Evolutionary conservation across 2,113 vertebrate genomes (phyloP), one percentile per base, ranked within the genome.

Genomic region (Pardalotus punctatus): DNA sequence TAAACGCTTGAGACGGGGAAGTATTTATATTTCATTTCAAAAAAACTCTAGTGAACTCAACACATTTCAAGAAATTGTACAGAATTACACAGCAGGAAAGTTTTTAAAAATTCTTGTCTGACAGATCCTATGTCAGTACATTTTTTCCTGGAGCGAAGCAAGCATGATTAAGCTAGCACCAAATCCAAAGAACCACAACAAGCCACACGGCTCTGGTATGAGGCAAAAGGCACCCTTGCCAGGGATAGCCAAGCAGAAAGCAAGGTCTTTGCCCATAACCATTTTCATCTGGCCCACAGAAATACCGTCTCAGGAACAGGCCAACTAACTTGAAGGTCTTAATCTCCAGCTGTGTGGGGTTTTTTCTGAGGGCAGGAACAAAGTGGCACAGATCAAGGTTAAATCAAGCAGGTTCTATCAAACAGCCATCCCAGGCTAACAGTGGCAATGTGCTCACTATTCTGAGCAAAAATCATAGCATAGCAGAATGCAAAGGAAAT

Each of bases 391-490:
- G 25, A 61, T 17, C 11, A 74, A 70, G 45, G 38, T 62, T 66
- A 38, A 66, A 62, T 54, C 42, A 31, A 81, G 53, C 15, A 62
- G 47, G 27, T 64, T 56, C 23, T 12, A 69, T 36, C 28, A 45
- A 80, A 81, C 9, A 47, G n/a, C 45, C 33, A 72, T 10, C 29
- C 23, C 42, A 76, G 36, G 22, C 36, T 72, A 58, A 51, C 0
- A 0, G 48, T 27, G 13, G 38, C 38, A 29, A 35, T 2, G 5
- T 20, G 47, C 21, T 71, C 47, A 23, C 33, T 23, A 35, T 53
- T 38, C n/a, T 2, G 7, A 82, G 51, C 1, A 1, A 61, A 91
- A 53, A 23, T 21, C 3, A 22, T 0, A 42, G 33, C 21, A 66
- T 67, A 80, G 38, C 14, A 61, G 19, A 80, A 81, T 40, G n/a